Evolutionary conservation across 2,113 vertebrate genomes (phyloP).

Genomic region (Fregetta grallaria): DNA sequence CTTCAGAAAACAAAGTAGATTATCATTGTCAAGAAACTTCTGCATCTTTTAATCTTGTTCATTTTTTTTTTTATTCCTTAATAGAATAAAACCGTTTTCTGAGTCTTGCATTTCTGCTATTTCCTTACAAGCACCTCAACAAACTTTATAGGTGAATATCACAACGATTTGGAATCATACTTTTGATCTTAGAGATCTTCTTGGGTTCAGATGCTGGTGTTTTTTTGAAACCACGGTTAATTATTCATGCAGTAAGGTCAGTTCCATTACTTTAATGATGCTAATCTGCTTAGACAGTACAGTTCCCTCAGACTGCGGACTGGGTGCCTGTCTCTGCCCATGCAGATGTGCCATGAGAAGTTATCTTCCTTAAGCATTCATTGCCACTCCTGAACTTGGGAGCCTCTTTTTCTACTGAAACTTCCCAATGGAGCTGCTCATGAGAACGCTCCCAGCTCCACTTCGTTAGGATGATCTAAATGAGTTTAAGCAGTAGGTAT

Average conservation of each 20-base stretch:
- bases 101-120: neutral
- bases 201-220: neutral
- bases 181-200: neutral
- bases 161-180: neutral
- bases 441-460: neutral
- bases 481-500: conserved; percentile 8
- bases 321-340: neutral
- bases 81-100: neutral
- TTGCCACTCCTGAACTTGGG: neutral
- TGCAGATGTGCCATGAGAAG: neutral
- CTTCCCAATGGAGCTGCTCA: neutral
- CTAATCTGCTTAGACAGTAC: neutral
- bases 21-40: neutral
- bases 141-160: neutral
- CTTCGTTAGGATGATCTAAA: neutral
- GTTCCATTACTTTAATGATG: neutral
- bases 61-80: neutral
- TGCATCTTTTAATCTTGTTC: neutral
- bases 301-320: neutral
- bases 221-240: neutral
- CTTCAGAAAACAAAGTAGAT: neutral
- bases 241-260: neutral
- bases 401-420: neutral
- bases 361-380: neutral
- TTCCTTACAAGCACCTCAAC: neutral